Base-by-base conservation (phyloP, 2,113 vertebrate genomes). In the Pagrus major region DNA sequence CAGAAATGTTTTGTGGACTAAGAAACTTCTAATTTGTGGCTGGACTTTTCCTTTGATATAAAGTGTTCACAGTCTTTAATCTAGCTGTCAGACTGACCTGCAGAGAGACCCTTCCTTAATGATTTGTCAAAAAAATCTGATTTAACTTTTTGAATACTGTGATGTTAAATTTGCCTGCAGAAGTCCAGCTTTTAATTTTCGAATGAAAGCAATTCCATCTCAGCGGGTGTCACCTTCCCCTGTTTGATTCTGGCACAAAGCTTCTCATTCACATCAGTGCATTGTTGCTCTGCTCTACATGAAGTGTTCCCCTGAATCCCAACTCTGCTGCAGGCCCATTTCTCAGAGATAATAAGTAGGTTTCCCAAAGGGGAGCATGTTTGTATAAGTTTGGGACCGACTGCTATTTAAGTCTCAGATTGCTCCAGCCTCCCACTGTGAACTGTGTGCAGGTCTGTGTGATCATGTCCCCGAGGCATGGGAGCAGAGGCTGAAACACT, bases 271-370 rank as follows among this genome's bases (percentile, higher is more conserved):
- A 37, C 33, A 44, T 49, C 33, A 41, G 39, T 11, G 46, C 37
- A 61, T 37, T 64, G 70, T 64, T 42, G 68, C 46, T 27, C 15
- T 68, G 31, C 67, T 86, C 47, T 59, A 15, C 60, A 79, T 10
- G 25, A 56, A 76, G 49, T 49, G 31, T 73, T 54, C n/a, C 59
- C 23, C 58, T 54, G 37, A 65, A 55, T 77, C 71, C 14, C 51
- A 31, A 56, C 65, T 71, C 58, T 35, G 59, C 71, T 71, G 46
- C 71, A 35, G 60, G 72, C 56, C 59, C 33, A 16, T 67, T 90
- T 74, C 89, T 71, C 74, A n/a, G 76, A 70, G 80, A 83, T 90
- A 93, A 93, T 92, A 75, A 93, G 80, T 76, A 90, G 86, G 81
- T 91, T 88, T 73, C 79, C 72, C 59, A 80, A 66, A 83, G 71